phyloP scores from a whole-genome alignment of 2,888 invertebrate genomes.

The Hirtodrosophila trivittata region DNA sequence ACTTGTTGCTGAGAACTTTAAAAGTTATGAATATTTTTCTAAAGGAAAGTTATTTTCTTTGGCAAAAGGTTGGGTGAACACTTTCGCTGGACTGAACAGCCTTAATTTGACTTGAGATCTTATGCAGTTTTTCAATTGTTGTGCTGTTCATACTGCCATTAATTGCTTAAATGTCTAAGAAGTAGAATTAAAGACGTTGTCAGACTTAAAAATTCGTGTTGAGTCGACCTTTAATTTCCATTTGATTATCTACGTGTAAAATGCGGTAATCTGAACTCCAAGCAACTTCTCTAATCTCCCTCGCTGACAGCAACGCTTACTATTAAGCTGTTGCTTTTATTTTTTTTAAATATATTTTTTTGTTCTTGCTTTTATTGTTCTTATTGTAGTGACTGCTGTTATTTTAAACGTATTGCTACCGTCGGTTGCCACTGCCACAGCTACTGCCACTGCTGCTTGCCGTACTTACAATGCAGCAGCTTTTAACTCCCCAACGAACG shows the following conservation, averaged over 20 bases:
- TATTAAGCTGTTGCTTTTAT: slow-evolving; percentile 32
- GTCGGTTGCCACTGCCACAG: slow-evolving; percentile 14
- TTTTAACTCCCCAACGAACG: slow-evolving; percentile 37
- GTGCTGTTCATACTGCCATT: too few species aligned
- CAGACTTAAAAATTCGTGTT: too few species aligned
- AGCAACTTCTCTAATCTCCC: slow-evolving; percentile 25
- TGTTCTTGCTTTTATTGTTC: slow-evolving; percentile 32
- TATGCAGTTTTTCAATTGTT: too few species aligned
- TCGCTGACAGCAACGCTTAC: slow-evolving; percentile 29
- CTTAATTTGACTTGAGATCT: too few species aligned
- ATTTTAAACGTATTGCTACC: slow-evolving; percentile 73
- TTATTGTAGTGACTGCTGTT: slow-evolving; percentile 58
- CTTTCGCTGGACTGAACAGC: too few species aligned
- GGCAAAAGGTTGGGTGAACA: too few species aligned
- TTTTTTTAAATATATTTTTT: slow-evolving; percentile 17
- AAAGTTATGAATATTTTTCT: too few species aligned
- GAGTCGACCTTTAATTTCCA: background rate
- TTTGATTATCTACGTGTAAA: slow-evolving; percentile 3
- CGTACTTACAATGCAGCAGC: slow-evolving; percentile 38
- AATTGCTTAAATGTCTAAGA: too few species aligned
- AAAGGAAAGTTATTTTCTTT: too few species aligned
- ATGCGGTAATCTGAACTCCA: background rate
- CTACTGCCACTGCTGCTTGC: slow-evolving; percentile 15
- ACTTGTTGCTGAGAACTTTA: too few species aligned
- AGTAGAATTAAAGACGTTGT: too few species aligned